Percentiles rank a stretch among this genome's conserved stretches.
Evolutionary conservation across 2,113 vertebrate species (phyloP).

Genomic region (Diphyllodes magnificus): DNA sequence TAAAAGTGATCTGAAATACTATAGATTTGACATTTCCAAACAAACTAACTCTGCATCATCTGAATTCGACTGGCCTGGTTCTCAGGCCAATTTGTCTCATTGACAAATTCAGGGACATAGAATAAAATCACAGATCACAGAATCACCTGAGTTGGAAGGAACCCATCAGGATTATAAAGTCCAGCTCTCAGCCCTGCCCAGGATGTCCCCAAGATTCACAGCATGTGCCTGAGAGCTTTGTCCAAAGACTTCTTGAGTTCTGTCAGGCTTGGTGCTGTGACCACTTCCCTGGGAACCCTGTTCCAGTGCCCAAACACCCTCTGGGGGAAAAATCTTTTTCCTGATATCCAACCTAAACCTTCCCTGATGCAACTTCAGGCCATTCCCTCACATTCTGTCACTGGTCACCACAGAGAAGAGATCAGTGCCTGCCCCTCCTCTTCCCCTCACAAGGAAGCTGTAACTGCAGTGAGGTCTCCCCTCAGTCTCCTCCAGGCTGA

Average conservation of each 20-base stretch:
- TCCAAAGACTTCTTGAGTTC: background rate
- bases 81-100: background rate
- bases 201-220: background rate
- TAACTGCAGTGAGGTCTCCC: background rate
- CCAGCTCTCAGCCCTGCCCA: background rate
- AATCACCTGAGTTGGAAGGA: background rate
- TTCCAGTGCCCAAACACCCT: fast-evolving
- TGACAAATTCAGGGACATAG: background rate
- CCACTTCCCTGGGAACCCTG: fast-evolving
- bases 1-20: background rate
- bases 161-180: no score
- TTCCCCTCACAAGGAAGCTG: fast-evolving
- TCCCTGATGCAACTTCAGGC: fast-evolving
- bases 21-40: background rate
- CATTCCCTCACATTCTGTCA: fast-evolving
- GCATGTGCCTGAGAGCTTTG: no score
- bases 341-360: background rate
- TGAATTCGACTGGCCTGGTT: background rate
- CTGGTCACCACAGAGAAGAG: no score
- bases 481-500: background rate
- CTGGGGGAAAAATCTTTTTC: background rate
- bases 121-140: background rate
- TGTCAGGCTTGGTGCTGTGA: background rate
- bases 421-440: background rate
- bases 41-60: background rate